Evolutionary conservation across 2,113 vertebrate species (phyloP).

Genomic region (Pseudopodoces humilis): DNA sequence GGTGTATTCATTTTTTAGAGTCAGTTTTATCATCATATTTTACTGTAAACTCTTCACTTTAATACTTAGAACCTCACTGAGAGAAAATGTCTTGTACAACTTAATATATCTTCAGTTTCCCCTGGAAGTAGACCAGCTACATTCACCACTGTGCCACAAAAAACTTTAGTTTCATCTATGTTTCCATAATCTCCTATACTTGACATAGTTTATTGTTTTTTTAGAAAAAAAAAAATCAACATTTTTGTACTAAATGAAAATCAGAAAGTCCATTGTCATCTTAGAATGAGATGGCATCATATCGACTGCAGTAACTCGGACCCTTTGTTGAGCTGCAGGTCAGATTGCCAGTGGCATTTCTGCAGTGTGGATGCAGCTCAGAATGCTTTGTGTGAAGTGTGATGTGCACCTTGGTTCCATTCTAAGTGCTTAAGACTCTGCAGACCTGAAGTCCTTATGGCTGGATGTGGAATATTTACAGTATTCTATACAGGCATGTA

Average conservation of each 20-base stretch:
- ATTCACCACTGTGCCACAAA: background rate
- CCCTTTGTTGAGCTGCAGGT: background rate
- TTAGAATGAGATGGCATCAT: background rate
- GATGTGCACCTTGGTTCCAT: background rate
- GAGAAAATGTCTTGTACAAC: background rate
- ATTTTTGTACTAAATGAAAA: background rate
- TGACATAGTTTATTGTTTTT: background rate
- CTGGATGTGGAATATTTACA: background rate
- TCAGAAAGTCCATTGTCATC: background rate
- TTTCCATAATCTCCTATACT: background rate
- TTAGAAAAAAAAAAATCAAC: background rate
- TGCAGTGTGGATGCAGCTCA: background rate
- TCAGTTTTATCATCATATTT: background rate
- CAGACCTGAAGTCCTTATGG: background rate
- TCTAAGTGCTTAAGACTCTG: background rate
- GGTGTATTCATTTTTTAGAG: background rate
- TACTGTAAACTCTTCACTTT: background rate
- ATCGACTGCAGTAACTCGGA: background rate
- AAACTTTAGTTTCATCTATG: background rate
- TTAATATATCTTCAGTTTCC: background rate
- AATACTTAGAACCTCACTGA: background rate
- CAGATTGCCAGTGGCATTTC: background rate
- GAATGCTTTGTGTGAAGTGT: background rate
- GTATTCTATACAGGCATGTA: background rate
- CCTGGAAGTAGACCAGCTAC: background rate